A percentile compares a stretch with the other conserved stretches of the same genome.
Conservation (phyloP, 2,888 invertebrate species). For the Malacosoma neustria region DNA sequence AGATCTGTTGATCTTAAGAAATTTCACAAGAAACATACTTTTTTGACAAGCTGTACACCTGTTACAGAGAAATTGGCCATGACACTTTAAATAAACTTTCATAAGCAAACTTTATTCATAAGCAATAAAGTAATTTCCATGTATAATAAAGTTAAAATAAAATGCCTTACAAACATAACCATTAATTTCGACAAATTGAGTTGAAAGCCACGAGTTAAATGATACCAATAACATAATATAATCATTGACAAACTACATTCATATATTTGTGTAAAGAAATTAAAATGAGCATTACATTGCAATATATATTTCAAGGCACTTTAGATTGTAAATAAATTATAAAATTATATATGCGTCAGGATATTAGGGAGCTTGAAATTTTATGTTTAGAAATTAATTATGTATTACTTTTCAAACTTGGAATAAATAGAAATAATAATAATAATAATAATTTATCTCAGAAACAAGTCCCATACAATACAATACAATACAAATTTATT, state of each 20-base stretch:
- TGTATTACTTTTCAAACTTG: too few relatives aligned
- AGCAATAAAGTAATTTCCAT: slow-evolving; percentile 69
- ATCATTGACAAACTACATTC: slow-evolving; percentile 31
- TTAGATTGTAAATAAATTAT: slow-evolving; percentile 20
- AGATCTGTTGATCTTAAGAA: too few relatives aligned
- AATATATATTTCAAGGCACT: slow-evolving; percentile 58
- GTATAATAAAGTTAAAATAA: slow-evolving; percentile 45
- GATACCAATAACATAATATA: slow-evolving; percentile 20
- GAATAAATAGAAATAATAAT: too few relatives aligned
- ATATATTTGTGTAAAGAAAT: slow-evolving; percentile 1
- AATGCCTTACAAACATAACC: slow-evolving; percentile 6
- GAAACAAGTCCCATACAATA: too few relatives aligned
- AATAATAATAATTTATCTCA: too few relatives aligned
- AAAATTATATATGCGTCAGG: too few relatives aligned
- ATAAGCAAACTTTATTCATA: slow-evolving; percentile 66
- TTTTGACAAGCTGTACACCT: too few relatives aligned
- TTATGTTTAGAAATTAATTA: too few relatives aligned
- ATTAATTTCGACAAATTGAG: slow-evolving; percentile 36
- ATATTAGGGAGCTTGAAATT: too few relatives aligned
- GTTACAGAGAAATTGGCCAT: too few relatives aligned
- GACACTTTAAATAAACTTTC: slow-evolving; percentile 27
- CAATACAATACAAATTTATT: too few relatives aligned
- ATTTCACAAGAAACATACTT: too few relatives aligned
- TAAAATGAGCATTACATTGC: slow-evolving; percentile 22
- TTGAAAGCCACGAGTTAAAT: slow-evolving; percentile 49